These are phyloP conservation scores for Anhinga anhinga DNA, from an alignment of 2,113 vertebrate species.

Conservation along the genomic window DNA sequence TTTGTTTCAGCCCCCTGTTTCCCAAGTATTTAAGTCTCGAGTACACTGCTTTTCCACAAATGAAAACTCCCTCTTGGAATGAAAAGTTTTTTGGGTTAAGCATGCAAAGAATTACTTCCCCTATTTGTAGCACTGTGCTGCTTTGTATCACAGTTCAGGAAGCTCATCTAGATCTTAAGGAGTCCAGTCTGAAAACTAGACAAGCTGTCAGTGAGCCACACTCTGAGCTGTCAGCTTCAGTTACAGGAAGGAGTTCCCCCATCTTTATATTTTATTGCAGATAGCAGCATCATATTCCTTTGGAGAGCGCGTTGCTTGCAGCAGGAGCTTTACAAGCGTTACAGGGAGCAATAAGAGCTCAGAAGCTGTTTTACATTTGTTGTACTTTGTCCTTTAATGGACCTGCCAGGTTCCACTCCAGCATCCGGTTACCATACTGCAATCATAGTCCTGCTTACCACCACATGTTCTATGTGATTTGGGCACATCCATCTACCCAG, in stretches of 20 bases:
- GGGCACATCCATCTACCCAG: conserved; percentile 99
- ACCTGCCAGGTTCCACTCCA: conserved; percentile 56
- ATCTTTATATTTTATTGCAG: conserved; percentile 43
- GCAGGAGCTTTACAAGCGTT: conserved; percentile 56
- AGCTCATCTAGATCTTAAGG: conserved; percentile 37
- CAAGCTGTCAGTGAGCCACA: conserved; percentile 33
- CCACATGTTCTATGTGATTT: conserved; percentile 94
- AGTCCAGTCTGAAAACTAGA: conserved; percentile 28
- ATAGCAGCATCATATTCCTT: conserved; percentile 40
- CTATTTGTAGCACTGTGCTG: conserved; percentile 32
- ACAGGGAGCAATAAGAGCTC: conserved; percentile 26
- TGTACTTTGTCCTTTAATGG: conserved; percentile 57
- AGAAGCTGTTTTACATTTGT: conserved; percentile 44
- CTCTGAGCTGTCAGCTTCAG: conserved; percentile 47
- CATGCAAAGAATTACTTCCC: conserved; percentile 50
- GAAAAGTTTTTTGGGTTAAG: conserved; percentile 37
- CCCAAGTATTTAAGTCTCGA: conserved; percentile 35
- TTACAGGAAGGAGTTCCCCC: conserved; percentile 43
- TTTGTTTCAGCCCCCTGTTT: conserved; percentile 47
- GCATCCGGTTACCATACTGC: conserved; percentile 30
- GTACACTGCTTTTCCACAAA: conserved; percentile 26
- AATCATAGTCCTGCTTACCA: conserved; percentile 79
- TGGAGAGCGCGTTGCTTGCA: background rate
- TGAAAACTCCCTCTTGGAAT: conserved; percentile 34
- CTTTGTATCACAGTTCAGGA: conserved; percentile 40